Percentiles rank a stretch among this genome's conserved stretches.
Conservation (phyloP, 2,888 invertebrate species). For the Cryptosula pallasiana region DNA sequence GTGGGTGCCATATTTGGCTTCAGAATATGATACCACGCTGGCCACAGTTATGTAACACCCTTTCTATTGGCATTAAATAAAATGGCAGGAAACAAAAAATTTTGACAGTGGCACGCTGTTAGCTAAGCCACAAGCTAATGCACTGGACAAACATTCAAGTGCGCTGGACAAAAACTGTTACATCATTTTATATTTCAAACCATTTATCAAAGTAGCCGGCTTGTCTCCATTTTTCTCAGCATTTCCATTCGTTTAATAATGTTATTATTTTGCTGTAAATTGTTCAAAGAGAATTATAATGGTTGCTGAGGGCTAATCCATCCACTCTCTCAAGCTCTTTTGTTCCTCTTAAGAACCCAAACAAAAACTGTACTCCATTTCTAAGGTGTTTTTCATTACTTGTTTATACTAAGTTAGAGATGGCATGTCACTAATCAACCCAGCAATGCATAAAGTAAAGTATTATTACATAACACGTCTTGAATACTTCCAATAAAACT, state of each 20-base stretch:
- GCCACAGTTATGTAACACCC: background rate
- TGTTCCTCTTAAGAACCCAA: background rate
- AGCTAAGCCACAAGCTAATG: too few species aligned
- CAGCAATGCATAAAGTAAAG: background rate
- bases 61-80: background rate
- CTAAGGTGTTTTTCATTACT: background rate
- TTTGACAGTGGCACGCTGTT: too few species aligned
- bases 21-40: background rate
- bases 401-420: background rate
- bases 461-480: conserved; percentile 7
- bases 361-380: background rate
- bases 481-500: background rate
- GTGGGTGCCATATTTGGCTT: background rate
- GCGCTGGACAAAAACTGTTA: too few species aligned
- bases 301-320: background rate
- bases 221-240: too few species aligned
- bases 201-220: too few species aligned
- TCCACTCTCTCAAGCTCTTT: background rate
- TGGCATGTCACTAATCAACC: background rate
- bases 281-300: background rate
- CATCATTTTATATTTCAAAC: too few species aligned
- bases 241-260: too few species aligned
- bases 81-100: background rate
- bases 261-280: background rate
- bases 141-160: too few species aligned